phyloP scores from a whole-genome alignment of 2,888 invertebrate genomes.

The Eristalis tenax region DNA sequence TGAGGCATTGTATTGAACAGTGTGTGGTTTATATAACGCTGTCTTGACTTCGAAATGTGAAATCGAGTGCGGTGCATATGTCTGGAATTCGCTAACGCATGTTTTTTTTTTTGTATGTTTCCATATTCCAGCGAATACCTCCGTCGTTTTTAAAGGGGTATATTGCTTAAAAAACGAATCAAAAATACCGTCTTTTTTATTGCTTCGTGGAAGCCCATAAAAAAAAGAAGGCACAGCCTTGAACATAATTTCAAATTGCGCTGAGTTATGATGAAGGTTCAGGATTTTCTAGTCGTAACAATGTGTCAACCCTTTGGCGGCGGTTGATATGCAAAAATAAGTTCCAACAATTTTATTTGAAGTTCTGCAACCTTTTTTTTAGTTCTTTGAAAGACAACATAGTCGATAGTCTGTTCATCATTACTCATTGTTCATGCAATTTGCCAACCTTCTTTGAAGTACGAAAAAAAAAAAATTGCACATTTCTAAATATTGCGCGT shows the following conservation, averaged over 20 bases:
- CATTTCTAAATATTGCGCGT: neutral
- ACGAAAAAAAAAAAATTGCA: neutral
- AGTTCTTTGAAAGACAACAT: neutral
- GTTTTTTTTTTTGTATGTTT: neutral
- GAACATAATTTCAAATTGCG: neutral
- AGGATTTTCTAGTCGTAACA: neutral
- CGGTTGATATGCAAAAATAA: slow-evolving; percentile 36
- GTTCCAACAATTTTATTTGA: neutral
- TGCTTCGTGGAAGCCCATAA: neutral
- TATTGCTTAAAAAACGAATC: neutral
- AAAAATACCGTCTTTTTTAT: neutral
- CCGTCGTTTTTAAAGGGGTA: neutral
- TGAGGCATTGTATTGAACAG: neutral
- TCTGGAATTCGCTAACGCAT: neutral
- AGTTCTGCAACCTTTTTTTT: neutral
- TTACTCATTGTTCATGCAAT: neutral
- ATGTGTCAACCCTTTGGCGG: slow-evolving; percentile 42
- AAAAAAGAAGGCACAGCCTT: neutral
- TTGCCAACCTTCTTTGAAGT: neutral
- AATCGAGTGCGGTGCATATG: neutral
- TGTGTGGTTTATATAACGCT: neutral
- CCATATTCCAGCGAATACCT: neutral
- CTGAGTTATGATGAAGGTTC: slow-evolving; percentile 17
- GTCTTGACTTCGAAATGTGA: neutral
- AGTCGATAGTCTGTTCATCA: neutral